Evolutionary conservation across 2,113 vertebrate species (phyloP).

Genomic region (Columba livia): DNA sequence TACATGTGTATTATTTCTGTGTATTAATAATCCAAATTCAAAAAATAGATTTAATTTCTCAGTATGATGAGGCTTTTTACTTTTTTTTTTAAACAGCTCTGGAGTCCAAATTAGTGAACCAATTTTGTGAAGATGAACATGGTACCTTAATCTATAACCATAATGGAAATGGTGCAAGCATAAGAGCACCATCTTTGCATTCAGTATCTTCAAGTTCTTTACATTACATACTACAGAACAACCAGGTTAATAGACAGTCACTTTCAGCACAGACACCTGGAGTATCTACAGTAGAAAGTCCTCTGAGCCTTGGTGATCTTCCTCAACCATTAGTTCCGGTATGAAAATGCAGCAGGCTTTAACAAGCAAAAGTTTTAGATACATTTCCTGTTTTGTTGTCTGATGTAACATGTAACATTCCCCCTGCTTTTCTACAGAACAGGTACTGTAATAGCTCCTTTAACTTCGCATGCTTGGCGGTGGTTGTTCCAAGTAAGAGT

Average conservation of each 20-base stretch:
- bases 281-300: constrained; percentile 16
- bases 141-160: constrained; percentile 82
- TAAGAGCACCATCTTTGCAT: constrained; percentile 32
- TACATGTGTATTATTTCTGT: background rate
- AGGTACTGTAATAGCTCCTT: background rate
- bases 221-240: constrained; percentile 19
- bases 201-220: constrained; percentile 33
- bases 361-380: background rate
- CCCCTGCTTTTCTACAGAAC: background rate
- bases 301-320: background rate
- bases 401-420: background rate
- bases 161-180: constrained; percentile 74
- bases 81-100: constrained; percentile 76
- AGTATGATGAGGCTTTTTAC: background rate
- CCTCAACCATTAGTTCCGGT: constrained; percentile 45
- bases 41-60: background rate
- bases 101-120: constrained; percentile 88
- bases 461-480: background rate
- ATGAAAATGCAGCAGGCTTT: constrained; percentile 21
- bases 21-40: background rate
- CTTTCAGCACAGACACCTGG: constrained; percentile 40
- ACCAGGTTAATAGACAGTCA: background rate
- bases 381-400: background rate
- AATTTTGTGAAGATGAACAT: constrained; percentile 92
- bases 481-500: background rate